Evolutionary conservation across 2,888 invertebrate species (phyloP).

Genomic region (Nasonia oneida): DNA sequence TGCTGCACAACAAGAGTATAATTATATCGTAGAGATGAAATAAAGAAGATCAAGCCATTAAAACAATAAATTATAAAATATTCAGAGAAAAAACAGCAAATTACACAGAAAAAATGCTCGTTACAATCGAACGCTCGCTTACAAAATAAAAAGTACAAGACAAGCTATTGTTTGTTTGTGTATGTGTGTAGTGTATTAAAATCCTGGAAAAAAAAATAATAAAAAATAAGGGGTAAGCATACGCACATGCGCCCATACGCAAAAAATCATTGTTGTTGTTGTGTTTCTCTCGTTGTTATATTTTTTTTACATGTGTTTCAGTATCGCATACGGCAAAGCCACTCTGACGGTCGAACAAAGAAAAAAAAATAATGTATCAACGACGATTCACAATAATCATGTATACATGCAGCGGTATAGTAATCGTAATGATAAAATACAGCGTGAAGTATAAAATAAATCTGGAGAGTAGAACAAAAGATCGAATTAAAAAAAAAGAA

Average conservation of each 20-base stretch:
- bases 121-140: conserved; percentile 50
- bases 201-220: conserved; percentile 29
- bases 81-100: conserved; percentile 52
- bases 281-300: not conserved
- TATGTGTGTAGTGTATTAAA: conserved; percentile 28
- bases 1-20: conserved; percentile 22
- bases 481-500: conserved; percentile 31
- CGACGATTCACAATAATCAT: conserved; percentile 43
- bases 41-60: conserved; percentile 48
- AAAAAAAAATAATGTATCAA: conserved; percentile 37
- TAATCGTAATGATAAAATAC: conserved; percentile 49
- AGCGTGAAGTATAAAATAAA: conserved; percentile 52
- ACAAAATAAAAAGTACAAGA: conserved; percentile 48
- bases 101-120: conserved; percentile 47
- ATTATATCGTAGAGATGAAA: conserved; percentile 32
- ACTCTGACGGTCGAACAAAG: conserved; percentile 32
- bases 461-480: conserved; percentile 24
- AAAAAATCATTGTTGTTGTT: not conserved
- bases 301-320: conserved; percentile 21
- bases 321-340: conserved; percentile 44
- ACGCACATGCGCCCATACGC: not conserved
- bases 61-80: conserved; percentile 61
- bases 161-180: conserved; percentile 29
- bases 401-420: conserved; percentile 20
- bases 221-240: not conserved